These are phyloP conservation scores for Phoxinus dragarum DNA, from an alignment of 2,797 vertebrate species.

Conservation along the genomic window DNA sequence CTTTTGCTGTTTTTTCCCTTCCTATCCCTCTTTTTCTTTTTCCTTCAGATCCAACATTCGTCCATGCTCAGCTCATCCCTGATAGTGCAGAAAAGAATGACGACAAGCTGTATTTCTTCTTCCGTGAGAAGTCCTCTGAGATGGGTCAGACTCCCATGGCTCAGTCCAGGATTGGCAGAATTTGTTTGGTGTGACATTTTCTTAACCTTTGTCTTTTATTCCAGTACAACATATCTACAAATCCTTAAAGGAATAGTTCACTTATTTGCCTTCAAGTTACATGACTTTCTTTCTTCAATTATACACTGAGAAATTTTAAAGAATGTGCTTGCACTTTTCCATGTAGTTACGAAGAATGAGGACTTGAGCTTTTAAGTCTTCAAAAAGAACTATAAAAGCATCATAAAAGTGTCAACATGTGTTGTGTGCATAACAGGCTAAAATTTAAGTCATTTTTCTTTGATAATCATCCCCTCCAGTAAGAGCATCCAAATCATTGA, in stretches of 20 bases:
- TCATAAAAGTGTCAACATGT: not conserved
- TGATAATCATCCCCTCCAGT: not conserved
- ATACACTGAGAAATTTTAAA: not conserved
- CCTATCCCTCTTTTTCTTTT: slow-evolving; percentile 35
- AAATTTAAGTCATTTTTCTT: not conserved
- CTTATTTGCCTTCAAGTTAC: not conserved
- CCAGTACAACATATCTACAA: not conserved
- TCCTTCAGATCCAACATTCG: slow-evolving; percentile 89
- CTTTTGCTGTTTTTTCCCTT: slow-evolving; percentile 8
- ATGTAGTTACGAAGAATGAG: not conserved
- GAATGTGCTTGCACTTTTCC: not conserved
- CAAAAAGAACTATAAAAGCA: not conserved
- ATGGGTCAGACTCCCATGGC: slow-evolving; percentile 92
- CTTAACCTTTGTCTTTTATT: slow-evolving; percentile 3
- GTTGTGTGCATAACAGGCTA: not conserved
- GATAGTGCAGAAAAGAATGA: slow-evolving; percentile 96
- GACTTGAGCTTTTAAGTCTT: not conserved
- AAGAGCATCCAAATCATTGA: not conserved
- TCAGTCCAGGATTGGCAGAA: slow-evolving; percentile 94
- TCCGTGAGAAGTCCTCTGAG: slow-evolving; percentile 93
- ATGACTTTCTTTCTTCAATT: not conserved
- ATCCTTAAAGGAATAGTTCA: not conserved
- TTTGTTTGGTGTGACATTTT: slow-evolving; percentile 88
- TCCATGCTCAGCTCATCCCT: slow-evolving; percentile 94
- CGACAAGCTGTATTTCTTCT: slow-evolving; percentile 98